Conservation (phyloP, 64 coral and sea anemone genomes). For the Stichodactyla mertensii region DNA sequence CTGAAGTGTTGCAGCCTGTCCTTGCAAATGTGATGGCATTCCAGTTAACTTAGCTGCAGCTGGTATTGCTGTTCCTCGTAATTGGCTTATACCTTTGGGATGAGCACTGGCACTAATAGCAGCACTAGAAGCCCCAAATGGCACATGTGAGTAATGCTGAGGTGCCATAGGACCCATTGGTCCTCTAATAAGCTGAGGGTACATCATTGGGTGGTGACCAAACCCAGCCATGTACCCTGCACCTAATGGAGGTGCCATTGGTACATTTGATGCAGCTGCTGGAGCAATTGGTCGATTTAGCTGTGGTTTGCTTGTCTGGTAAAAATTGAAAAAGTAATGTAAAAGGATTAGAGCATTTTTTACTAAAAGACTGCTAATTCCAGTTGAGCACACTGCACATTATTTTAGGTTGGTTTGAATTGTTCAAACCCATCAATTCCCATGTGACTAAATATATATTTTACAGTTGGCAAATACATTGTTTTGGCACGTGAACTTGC, state of each 20-base stretch:
- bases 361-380: too few relatives aligned
- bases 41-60: slow-evolving; percentile 32
- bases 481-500: too few relatives aligned
- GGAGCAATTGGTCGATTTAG: slow-evolving; percentile 62
- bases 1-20: not conserved
- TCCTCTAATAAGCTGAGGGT: slow-evolving; percentile 4
- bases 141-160: slow-evolving; percentile 57
- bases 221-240: slow-evolving; percentile 29
- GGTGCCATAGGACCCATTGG: not conserved
- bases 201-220: slow-evolving; percentile 21
- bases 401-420: too few relatives aligned
- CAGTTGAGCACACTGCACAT: too few relatives aligned
- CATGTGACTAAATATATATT: too few relatives aligned
- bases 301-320: slow-evolving; percentile 23
- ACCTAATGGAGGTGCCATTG: slow-evolving; percentile 12
- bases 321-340: not conserved
- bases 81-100: slow-evolving; percentile 20
- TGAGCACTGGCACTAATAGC: slow-evolving; percentile 45
- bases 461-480: too few relatives aligned
- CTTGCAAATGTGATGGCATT: slow-evolving; percentile 20
- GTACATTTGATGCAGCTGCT: slow-evolving; percentile 45
- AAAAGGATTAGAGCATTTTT: too few relatives aligned
- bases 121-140: slow-evolving; percentile 38
- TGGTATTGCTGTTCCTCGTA: slow-evolving; percentile 32
- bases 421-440: too few relatives aligned